Evolutionary conservation across 2,113 vertebrate genomes (phyloP).

Genomic region (Bucco capensis): DNA sequence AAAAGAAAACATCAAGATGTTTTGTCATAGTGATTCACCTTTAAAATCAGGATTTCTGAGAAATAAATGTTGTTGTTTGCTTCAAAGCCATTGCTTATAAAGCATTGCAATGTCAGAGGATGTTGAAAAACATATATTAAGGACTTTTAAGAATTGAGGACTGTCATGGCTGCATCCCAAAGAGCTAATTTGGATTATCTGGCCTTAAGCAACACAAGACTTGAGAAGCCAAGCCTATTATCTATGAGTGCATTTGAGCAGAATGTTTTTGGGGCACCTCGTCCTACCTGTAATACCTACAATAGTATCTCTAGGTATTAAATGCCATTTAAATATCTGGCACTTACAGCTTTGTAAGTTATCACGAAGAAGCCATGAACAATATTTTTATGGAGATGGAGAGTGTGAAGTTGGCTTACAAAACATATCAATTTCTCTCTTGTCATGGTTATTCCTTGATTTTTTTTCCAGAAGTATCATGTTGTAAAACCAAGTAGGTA

Average conservation of each 20-base stretch:
- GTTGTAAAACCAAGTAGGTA: neutral
- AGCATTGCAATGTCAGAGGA: neutral
- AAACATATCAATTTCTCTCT: neutral
- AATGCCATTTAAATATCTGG: neutral
- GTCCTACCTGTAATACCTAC: neutral
- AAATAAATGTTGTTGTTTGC: neutral
- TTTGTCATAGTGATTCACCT: neutral
- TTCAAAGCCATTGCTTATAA: neutral
- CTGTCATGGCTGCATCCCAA: neutral
- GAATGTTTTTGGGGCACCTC: neutral
- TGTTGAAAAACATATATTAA: neutral
- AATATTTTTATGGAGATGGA: neutral
- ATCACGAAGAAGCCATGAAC: neutral
- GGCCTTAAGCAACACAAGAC: neutral
- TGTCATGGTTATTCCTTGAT: neutral
- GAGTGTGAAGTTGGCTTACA: neutral
- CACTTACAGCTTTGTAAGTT: neutral
- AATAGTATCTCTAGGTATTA: neutral
- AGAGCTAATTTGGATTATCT: neutral
- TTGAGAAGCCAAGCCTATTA: neutral
- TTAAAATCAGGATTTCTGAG: neutral
- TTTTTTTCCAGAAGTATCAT: neutral
- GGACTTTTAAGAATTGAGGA: neutral
- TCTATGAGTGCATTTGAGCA: neutral
- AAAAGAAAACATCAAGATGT: neutral